A percentile compares a stretch with the other conserved stretches of the same genome.
Evolutionary conservation across 2,113 vertebrate genomes (phyloP).

Genomic region (Falcunculus frontatus): DNA sequence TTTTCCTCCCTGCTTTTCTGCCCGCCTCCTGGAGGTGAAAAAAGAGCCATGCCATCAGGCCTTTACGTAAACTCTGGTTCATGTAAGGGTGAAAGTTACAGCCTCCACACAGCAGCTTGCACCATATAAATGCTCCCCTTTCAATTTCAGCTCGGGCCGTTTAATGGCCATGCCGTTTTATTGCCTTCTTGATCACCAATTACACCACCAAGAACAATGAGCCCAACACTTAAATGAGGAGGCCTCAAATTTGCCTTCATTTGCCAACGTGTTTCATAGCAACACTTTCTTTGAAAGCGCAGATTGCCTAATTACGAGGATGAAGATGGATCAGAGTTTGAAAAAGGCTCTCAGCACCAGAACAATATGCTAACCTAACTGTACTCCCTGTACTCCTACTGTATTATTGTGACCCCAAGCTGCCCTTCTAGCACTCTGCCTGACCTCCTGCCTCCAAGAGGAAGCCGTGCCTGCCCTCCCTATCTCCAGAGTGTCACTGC

Average conservation of each 20-base stretch:
- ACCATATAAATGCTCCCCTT: conserved; percentile 60
- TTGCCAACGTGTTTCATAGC: conserved; percentile 76
- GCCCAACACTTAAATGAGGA: conserved; percentile 59
- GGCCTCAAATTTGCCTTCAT: conserved; percentile 75
- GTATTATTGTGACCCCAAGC: conserved; percentile 77
- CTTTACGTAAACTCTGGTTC: conserved; percentile 73
- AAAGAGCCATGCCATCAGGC: conserved; percentile 68
- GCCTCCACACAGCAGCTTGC: conserved; percentile 38
- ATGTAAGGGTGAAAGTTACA: conserved; percentile 71
- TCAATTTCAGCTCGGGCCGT: conserved; percentile 42
- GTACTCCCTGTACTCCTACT: conserved; percentile 60
- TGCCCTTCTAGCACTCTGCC: conserved; percentile 73
- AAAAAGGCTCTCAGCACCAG: conserved; percentile 55
- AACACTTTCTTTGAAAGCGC: conserved; percentile 69
- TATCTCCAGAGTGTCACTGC: conserved; percentile 67
- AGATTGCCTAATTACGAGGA: conserved; percentile 55
- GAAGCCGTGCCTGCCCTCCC: conserved; percentile 59
- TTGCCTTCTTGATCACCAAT: conserved; percentile 77
- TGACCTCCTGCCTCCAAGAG: conserved; percentile 78
- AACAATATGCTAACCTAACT: conserved; percentile 72
- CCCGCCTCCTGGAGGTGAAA: conserved; percentile 72
- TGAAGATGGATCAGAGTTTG: conserved; percentile 74
- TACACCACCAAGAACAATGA: conserved; percentile 75
- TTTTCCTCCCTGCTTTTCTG: conserved; percentile 56
- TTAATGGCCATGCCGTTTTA: conserved; percentile 71